A percentile compares a stretch with the other conserved stretches of the same genome.
Conservation (phyloP, 2,113 vertebrate genomes). For the Psilopogon haemacephalus region DNA sequence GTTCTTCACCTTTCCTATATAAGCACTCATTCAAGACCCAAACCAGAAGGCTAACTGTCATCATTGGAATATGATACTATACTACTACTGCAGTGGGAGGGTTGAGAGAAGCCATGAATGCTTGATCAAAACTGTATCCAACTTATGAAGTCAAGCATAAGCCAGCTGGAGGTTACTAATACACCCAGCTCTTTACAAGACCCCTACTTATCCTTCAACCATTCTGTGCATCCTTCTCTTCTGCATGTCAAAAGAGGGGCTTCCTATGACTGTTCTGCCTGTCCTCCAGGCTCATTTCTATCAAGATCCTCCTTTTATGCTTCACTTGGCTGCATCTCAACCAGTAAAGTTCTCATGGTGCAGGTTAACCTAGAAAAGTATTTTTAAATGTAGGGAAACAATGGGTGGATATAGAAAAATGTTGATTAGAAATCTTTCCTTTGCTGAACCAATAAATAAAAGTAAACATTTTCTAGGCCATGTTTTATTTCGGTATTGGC, state of each 20-base stretch:
- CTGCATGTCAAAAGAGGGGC: not conserved
- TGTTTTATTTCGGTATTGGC: not conserved
- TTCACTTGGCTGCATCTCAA: not conserved
- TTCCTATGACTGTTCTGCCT: accelerated
- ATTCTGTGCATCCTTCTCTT: not conserved
- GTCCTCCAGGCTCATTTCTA: not conserved
- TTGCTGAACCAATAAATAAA: not conserved
- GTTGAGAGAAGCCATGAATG: not conserved
- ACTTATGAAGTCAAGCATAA: not conserved
- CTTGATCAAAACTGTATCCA: not conserved
- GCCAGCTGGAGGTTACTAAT: not conserved
- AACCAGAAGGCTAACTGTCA: not conserved
- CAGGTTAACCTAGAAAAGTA: not conserved
- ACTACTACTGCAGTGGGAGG: not conserved
- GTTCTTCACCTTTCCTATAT: not conserved
- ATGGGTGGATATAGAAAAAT: not conserved
- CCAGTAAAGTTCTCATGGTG: not conserved
- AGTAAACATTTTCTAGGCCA: not conserved
- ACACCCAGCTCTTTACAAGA: not conserved
- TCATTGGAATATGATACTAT: not conserved
- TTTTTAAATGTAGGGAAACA: not conserved
- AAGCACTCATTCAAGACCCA: not conserved
- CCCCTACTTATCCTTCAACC: not conserved
- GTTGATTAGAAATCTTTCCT: not conserved
- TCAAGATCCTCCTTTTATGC: not conserved